Base-by-base conservation (phyloP, 2,888 invertebrate species). In the Aphodius sticticus region DNA sequence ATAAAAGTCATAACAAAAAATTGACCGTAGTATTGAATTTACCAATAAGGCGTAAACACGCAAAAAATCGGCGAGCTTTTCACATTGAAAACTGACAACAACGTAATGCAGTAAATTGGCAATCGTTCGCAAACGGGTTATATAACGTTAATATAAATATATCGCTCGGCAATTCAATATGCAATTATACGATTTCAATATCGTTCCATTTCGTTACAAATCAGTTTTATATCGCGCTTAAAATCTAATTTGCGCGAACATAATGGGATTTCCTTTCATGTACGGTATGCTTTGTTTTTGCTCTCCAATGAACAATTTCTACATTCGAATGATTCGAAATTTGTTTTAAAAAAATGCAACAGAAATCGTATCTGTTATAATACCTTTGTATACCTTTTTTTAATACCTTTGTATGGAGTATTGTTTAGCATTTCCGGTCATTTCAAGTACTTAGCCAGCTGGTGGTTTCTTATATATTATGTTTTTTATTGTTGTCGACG, bases 191-290 rank as follows among this genome's bases (percentile, higher is more conserved):
- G 53, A 53, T 53, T 53, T 53, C 53, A 53, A 53, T 53, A 53
- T 53, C 53, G 53, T 53, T 53, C 53, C 53, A 53, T 53, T 53
- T 53, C 53, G 53, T 53, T 53, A 53, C 53, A 53, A 53, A 53
- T 53, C 53, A 53, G 53, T 53, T 53, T 53, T 53, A 53, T 53
- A 53, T 53, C 53, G 53, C 53, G 53, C 53, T 53, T 53, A 53
- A 53, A 53, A 53, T 53, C 53, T 53, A 53, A 53, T 53, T 53
- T 53, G 53, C 53, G 7, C 53, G 53, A 53, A 12, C 53, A 53
- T 12, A 53, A 53, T 53, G 53, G 53, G 53, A 53, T 53, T 53
- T 53, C 53, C 53, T 53, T 53, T 53, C 53, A 53, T 53, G 26
- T 26, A 26, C 26, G 26, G 26, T 26, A 26, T 26, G 26, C 26